Evolutionary conservation across 1,140 invertebrate genomes (phyloP).

Genomic region (Pristionchus pacificus): DNA sequence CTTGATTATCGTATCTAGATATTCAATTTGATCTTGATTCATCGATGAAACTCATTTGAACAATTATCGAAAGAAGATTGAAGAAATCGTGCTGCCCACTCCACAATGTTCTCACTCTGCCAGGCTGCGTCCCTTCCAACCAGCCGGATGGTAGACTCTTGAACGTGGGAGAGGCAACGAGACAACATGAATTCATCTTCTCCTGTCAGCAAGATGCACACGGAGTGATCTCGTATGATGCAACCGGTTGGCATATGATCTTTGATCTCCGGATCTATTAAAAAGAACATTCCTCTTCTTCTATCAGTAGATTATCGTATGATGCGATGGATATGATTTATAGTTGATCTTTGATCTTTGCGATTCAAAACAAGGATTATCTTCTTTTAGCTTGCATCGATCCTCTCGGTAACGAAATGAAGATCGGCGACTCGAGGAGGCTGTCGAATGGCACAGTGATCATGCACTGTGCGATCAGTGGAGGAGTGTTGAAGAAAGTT

Average conservation of each 20-base stretch:
- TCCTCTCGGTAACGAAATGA: slow-evolving; percentile 17
- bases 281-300: no score
- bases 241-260: background rate
- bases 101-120: no score
- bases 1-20: no score
- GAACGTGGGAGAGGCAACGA: background rate
- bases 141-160: background rate
- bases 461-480: slow-evolving; percentile 24
- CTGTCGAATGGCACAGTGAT: slow-evolving; percentile 27
- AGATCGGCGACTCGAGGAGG: slow-evolving; percentile 16
- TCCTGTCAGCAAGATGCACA: background rate
- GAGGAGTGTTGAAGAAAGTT: slow-evolving; percentile 30
- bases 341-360: no score
- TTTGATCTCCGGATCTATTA: no score
- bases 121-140: background rate
- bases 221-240: background rate
- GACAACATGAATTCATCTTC: background rate
- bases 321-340: no score
- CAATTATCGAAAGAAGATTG: no score
- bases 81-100: no score
- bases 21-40: no score
- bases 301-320: no score
- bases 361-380: no score
- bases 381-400: slow-evolving; percentile 21
- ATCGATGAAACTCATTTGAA: no score